Conservation (phyloP, 2,797 vertebrate species). For the Myoxocephalus aenaeus region DNA sequence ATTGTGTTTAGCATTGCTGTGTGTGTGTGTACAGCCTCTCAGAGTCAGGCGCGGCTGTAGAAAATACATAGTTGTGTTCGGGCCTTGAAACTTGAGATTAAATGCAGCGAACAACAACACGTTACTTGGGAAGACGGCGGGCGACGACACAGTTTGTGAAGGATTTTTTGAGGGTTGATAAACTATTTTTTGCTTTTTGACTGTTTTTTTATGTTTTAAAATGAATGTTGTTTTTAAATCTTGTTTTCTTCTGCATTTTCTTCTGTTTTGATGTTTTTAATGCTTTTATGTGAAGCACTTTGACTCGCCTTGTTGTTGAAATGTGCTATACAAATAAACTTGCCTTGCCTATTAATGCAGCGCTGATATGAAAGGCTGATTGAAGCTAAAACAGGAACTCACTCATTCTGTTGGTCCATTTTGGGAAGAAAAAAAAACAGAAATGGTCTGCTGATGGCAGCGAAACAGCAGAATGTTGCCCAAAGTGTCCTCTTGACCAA, state of each 20-base stretch:
- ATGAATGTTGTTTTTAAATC: too few relatives aligned
- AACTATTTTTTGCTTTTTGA: not conserved
- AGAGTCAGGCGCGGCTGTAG: not conserved
- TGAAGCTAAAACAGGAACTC: conserved; percentile 38
- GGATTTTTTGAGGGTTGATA: not conserved
- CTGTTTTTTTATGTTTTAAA: too few relatives aligned
- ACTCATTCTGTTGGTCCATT: conserved; percentile 20
- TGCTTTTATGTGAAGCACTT: too few relatives aligned
- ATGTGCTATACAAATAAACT: too few relatives aligned
- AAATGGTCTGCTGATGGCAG: conserved; percentile 46
- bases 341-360: not conserved
- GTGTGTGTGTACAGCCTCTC: not conserved
- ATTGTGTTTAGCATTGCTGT: not conserved
- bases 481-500: conserved; percentile 53
- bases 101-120: not conserved
- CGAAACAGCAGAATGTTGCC: conserved; percentile 29
- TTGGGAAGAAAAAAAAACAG: conserved; percentile 44
- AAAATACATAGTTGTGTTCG: not conserved
- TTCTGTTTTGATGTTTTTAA: too few relatives aligned
- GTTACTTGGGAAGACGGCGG: not conserved
- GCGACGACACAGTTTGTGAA: not conserved
- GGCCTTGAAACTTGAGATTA: not conserved
- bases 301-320: too few relatives aligned
- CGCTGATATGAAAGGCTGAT: conserved; percentile 9
- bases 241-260: too few relatives aligned